Percentiles rank a stretch among this genome's conserved stretches.
Evolutionary conservation across 2,113 vertebrate species (phyloP).

Genomic region (Halcyon malimbica): DNA sequence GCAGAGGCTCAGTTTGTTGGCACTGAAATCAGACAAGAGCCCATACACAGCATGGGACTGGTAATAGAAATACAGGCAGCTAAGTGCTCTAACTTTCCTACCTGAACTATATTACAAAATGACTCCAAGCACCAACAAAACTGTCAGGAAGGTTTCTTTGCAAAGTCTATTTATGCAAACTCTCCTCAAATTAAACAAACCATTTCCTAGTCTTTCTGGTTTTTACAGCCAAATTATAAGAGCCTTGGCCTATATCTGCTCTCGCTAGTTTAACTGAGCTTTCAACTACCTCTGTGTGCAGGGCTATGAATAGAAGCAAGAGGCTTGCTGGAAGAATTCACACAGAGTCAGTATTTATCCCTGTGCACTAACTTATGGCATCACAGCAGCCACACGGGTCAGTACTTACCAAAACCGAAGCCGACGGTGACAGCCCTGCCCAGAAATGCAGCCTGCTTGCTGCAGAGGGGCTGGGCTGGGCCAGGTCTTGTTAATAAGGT

Average conservation of each 20-base stretch:
- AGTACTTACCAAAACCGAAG: background rate
- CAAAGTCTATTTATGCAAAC: background rate
- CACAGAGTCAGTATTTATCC: background rate
- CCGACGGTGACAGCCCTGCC: fast-evolving
- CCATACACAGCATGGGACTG: background rate
- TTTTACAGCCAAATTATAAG: background rate
- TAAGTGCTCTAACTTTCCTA: background rate
- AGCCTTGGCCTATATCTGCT: background rate
- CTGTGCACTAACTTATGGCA: background rate
- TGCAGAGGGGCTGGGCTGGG: background rate
- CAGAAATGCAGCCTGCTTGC: background rate
- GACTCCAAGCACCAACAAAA: background rate
- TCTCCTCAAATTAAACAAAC: background rate
- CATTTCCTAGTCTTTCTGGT: fast-evolving
- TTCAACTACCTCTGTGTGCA: background rate
- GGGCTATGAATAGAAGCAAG: background rate
- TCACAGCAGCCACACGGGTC: background rate
- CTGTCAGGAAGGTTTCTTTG: background rate
- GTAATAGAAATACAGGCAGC: background rate
- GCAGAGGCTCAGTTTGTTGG: background rate
- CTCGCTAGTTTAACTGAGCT: background rate
- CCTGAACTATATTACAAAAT: background rate
- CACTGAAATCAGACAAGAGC: background rate
- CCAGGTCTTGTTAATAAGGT: background rate
- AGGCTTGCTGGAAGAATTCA: background rate